A percentile compares a stretch with the other conserved stretches of the same genome.
phyloP scores from a whole-genome alignment of 2,888 invertebrate genomes.

The Lasioglossum pauxillum region DNA sequence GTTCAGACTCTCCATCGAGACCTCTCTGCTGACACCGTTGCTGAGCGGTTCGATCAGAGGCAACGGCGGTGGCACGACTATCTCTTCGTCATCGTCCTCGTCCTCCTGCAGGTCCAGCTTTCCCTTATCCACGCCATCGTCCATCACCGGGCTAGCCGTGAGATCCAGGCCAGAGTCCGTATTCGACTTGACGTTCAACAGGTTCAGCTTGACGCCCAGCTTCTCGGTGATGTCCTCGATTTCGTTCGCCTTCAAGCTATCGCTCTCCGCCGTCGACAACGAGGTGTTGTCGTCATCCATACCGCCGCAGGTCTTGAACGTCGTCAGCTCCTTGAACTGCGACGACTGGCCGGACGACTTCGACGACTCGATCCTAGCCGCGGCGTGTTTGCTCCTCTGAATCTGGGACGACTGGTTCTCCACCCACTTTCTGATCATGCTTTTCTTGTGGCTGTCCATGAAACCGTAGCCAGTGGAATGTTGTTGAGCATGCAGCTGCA shows the following conservation, averaged over 20 bases:
- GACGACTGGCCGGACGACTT: constrained; percentile 84
- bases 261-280: constrained; percentile 79
- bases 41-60: constrained; percentile 92
- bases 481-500: constrained; percentile 85
- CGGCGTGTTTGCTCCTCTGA: constrained; percentile 88
- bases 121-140: constrained; percentile 76
- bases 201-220: constrained; percentile 80
- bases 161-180: constrained; percentile 82
- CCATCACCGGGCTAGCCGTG: constrained; percentile 80
- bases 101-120: constrained; percentile 79
- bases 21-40: constrained; percentile 88
- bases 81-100: constrained; percentile 89
- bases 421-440: constrained; percentile 97
- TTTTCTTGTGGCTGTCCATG: constrained; percentile 96
- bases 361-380: constrained; percentile 84
- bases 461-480: constrained; percentile 90
- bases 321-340: constrained; percentile 87
- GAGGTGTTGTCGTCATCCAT: constrained; percentile 85
- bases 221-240: constrained; percentile 82
- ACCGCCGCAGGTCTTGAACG: constrained; percentile 86
- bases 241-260: constrained; percentile 80
- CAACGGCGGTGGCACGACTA: constrained; percentile 92
- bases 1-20: constrained; percentile 93
- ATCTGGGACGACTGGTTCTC: constrained; percentile 95
- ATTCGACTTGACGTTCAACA: constrained; percentile 81